Conservation (phyloP, 2,797 vertebrate genomes). For the Oreochromis grahami region DNA sequence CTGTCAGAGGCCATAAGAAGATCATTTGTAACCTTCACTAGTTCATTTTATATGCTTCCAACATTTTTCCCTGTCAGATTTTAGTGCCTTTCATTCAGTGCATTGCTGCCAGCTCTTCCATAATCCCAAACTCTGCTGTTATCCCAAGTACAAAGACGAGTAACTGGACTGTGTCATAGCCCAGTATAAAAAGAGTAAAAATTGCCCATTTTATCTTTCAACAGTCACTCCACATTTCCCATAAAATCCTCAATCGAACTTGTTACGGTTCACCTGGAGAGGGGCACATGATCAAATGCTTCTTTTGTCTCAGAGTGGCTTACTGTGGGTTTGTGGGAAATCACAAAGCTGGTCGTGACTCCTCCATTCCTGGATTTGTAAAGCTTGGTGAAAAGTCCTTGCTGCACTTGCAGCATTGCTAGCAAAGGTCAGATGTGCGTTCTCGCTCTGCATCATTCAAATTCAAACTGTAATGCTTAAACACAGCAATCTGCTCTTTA, state of each 20-base stretch:
- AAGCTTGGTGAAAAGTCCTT: not conserved
- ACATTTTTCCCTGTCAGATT: not conserved
- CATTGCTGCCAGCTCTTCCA: not conserved
- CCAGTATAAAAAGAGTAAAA: not conserved
- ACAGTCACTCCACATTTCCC: not conserved
- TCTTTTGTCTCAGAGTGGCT: not conserved
- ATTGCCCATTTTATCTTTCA: not conserved
- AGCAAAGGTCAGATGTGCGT: not conserved
- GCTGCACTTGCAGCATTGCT: not conserved
- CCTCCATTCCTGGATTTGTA: not conserved
- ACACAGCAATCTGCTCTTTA: not conserved
- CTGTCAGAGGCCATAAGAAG: too few relatives aligned
- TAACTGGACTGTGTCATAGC: not conserved
- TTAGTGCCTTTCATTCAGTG: not conserved
- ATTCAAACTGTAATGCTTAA: not conserved
- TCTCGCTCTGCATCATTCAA: not conserved
- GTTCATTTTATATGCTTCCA: too few relatives aligned
- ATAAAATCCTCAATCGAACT: not conserved
- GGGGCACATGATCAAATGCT: not conserved
- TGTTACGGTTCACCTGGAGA: not conserved
- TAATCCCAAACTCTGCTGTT: not conserved
- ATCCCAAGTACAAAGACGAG: not conserved
- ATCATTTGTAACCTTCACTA: too few relatives aligned
- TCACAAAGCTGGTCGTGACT: not conserved
- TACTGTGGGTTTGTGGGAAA: not conserved